A percentile compares a stretch with the other conserved stretches of the same genome.
Evolutionary conservation across 2,797 vertebrate genomes (phyloP).

Genomic region (Myotis pilosus): DNA sequence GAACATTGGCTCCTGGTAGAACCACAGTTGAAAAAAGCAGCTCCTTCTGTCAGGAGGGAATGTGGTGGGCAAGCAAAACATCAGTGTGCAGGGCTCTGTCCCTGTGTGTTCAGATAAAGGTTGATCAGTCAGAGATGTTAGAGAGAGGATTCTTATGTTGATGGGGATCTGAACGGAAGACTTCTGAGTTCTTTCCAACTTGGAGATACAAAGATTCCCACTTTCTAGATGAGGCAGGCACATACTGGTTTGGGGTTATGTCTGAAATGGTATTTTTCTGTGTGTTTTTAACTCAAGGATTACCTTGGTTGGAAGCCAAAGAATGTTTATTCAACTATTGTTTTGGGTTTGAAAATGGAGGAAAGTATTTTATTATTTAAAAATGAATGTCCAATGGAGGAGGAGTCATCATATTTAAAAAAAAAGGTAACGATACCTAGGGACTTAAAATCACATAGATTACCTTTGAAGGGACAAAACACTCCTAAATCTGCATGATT

Average conservation of each 20-base stretch:
- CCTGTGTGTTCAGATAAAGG: neutral
- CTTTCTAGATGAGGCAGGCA: neutral
- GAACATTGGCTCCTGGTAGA: neutral
- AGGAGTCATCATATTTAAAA: neutral
- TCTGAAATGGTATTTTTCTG: constrained; percentile 22
- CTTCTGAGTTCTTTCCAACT: neutral
- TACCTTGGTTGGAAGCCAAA: constrained; percentile 4
- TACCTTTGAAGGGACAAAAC: neutral
- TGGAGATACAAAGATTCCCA: neutral
- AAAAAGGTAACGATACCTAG: neutral
- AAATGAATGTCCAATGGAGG: neutral
- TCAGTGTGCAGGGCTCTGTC: neutral
- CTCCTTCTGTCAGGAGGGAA: neutral
- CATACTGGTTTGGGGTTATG: neutral
- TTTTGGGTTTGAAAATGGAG: neutral
- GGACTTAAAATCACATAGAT: neutral
- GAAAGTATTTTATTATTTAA: constrained; percentile 27
- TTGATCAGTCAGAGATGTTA: neutral
- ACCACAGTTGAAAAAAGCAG: neutral
- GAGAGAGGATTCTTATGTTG: neutral
- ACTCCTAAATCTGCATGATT: constrained; percentile 2
- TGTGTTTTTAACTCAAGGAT: constrained; percentile 29
- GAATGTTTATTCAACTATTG: neutral
- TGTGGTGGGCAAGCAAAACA: neutral
- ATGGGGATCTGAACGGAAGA: constrained; percentile 9